Evolutionary conservation across 2,113 vertebrate genomes (phyloP), one percentile per base, ranked within the genome.

Genomic region (Plestiodon gilberti): DNA sequence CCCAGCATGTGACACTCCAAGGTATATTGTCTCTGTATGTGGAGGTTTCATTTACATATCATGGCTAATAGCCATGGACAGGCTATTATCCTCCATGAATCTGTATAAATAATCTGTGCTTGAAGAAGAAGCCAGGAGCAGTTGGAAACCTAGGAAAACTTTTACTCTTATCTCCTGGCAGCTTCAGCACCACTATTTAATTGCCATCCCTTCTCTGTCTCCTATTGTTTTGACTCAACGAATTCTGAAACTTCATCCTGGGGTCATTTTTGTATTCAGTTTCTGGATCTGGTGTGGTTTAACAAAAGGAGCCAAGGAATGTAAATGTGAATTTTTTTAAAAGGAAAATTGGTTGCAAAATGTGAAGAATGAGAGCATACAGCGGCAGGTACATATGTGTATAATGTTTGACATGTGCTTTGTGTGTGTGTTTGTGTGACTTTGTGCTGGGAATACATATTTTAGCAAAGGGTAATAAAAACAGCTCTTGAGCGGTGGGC

Each of bases 401-500:
- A 1, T 65, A 14, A 40, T 62, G 38, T 62, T 40, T 52, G 78
- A 71, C 86, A 93, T 89, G 82, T 88, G 80, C 85, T 87, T 87
- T 92, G 90, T 81, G 88, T 74, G 89, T 83, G 86, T 55, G 89
- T 70, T n/a, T 59, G 84, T 86, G 91, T 87, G 84, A 76, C 13
- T 89, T 30, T 78, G 4, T 84, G 85, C 78, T 88, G 71, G 89
- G 90, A 92, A 94, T 64, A 89, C 78, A 93, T 94, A 92, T 87
- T 91, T 95, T 94, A 94, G 90, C 91, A 91, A 93, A 96, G 95
- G 89, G 93, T 93, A 96, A 95, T 94, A 57, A 28, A 96, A 96
- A 95, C 87, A 94, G 89, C 89, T 93, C 91, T 95, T 89, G 85
- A 95, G 92, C 91, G 95, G 95, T 94, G 89, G 91, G 92, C 93